Evolutionary conservation across 2,888 invertebrate genomes (phyloP), one percentile per base, ranked within the genome.

Genomic region (Hoplodrina blanda): DNA sequence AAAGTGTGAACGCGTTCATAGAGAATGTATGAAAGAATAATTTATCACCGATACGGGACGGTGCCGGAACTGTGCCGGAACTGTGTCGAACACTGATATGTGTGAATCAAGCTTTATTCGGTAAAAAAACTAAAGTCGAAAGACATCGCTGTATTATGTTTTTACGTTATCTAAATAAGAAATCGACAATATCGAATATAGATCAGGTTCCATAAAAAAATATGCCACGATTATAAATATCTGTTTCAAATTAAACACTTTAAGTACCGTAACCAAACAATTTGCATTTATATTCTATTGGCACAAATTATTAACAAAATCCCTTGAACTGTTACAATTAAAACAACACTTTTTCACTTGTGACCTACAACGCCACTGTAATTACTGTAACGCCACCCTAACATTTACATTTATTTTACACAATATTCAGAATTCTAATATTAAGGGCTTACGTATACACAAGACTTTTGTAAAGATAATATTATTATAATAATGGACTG

Each of bases 311-410:
- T 19, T 49, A 60, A 19, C 44, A 33, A 60, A 37, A 64, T 33
- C 25, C 20, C 41, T 56, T 41, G 55, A 73, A 60, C 73, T 17
- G 33, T 52, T 56, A 37, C 37, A 73, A 73, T 79, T 64, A 73
- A 64, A 62, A 63, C n/a, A 79, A 79, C 75, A 73, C 63, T 68
- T 79, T 64, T 76, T 78, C 60, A 63, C 44, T 64, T 50, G n/a
- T 73, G 75, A 79, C 76, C 79, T 78, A 79, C 53, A 68, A 30
- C n/a, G 19, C 55, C 50, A 64, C 61, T 62, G 13, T 79, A 68
- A 77, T 77, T 64, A 79, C 53, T 73, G 30, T 62, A 52, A 50
- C 79, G 30, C 63, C 52, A 79, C 55, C 73, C 63, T 55, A 49
- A 44, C 57, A 77, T 79, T 73, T 56, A 69, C 50, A 37, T 37